Evolutionary conservation across 2,888 invertebrate species (phyloP).

Genomic region (Andrena minutula): DNA sequence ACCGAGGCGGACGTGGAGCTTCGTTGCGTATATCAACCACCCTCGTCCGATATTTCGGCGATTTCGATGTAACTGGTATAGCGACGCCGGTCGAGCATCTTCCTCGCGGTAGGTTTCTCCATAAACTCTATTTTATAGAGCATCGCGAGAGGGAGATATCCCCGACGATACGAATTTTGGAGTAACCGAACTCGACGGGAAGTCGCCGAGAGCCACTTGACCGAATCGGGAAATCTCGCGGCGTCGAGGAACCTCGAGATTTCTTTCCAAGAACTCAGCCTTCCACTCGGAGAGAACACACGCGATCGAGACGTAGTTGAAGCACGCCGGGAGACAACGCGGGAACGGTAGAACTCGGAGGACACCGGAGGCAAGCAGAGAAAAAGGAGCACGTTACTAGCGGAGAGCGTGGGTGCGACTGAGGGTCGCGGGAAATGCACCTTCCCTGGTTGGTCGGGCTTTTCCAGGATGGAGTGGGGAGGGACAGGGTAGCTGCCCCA

Average conservation of each 20-base stretch:
- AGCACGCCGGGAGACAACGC: neutral
- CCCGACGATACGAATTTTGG: neutral
- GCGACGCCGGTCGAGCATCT: neutral
- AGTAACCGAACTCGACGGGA: neutral
- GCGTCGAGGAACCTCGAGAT: neutral
- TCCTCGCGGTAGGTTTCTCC: neutral
- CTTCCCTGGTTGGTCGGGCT: slow-evolving; percentile 32
- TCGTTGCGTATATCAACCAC: neutral
- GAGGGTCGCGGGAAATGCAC: slow-evolving; percentile 66
- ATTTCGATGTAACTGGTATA: neutral
- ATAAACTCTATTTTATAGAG: neutral
- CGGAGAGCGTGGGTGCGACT: slow-evolving; percentile 79
- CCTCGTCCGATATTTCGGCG: neutral
- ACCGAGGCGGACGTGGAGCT: neutral
- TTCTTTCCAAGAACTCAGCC: neutral
- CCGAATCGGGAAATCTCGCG: neutral
- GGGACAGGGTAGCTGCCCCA: slow-evolving; percentile 50
- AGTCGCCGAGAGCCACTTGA: neutral
- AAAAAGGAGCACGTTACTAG: slow-evolving; percentile 59
- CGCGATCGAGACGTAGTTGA: neutral
- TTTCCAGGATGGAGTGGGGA: slow-evolving; percentile 44
- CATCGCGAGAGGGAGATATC: neutral
- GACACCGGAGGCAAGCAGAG: slow-evolving; percentile 38
- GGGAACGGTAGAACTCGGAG: neutral
- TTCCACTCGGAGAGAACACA: neutral